phyloP scores from a whole-genome alignment of 2,797 vertebrate genomes.

The Urophycis tenuis region DNA sequence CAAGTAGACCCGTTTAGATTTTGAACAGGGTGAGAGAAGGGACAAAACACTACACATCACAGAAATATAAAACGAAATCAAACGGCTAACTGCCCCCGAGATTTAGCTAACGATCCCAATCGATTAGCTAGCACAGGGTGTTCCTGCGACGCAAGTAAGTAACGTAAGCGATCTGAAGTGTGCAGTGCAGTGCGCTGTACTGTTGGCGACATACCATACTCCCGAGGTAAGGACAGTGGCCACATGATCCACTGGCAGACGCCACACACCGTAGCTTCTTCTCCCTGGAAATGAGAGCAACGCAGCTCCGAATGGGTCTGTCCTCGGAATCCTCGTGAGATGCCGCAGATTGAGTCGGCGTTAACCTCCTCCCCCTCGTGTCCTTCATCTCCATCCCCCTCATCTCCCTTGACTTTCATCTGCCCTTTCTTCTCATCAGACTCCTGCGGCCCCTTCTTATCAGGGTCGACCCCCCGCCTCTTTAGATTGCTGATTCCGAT shows the following conservation, averaged over 20 bases:
- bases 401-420: conserved; percentile 44
- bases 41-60: no score
- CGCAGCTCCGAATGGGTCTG: conserved; percentile 78
- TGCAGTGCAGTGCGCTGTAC: no score
- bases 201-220: conserved; percentile 69
- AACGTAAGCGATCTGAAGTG: no score
- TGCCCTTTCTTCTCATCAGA: conserved; percentile 34
- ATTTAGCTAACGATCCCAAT: no score
- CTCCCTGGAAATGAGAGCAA: conserved; percentile 77
- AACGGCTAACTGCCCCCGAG: no score
- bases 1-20: conserved; percentile 12
- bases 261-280: conserved; percentile 80
- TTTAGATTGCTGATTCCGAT: conserved; percentile 43
- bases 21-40: no score
- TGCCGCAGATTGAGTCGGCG: conserved; percentile 29
- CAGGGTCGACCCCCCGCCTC: conserved; percentile 39
- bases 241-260: conserved; percentile 89
- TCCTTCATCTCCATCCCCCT: conserved; percentile 40
- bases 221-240: conserved; percentile 80
- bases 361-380: conserved; percentile 45
- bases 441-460: conserved; percentile 30
- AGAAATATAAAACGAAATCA: no score
- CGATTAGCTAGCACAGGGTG: no score
- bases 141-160: no score
- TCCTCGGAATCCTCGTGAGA: conserved; percentile 49